These are phyloP conservation scores for Cryptocephalus moraei DNA, from an alignment of 2,888 invertebrate species.

Conservation along the genomic window DNA sequence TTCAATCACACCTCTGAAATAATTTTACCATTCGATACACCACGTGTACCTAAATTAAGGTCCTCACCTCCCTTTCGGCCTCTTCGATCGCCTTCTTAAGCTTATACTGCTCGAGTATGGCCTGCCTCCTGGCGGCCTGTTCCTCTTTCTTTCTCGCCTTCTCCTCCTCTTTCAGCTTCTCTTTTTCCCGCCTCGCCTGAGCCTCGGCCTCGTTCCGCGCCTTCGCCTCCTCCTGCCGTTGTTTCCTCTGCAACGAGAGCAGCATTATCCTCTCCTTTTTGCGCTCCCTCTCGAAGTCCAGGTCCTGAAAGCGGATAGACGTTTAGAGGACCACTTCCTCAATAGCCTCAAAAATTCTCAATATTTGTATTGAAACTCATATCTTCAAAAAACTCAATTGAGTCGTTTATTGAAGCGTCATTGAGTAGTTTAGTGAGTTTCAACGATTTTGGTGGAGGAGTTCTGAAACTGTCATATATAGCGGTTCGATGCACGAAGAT, in stretches of 20 bases:
- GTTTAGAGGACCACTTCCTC: too few relatives aligned
- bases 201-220: slow-evolving; percentile 75
- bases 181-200: slow-evolving; percentile 63
- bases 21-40: too few relatives aligned
- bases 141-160: slow-evolving; percentile 67
- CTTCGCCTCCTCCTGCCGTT: slow-evolving; percentile 81
- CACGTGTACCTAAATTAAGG: too few relatives aligned
- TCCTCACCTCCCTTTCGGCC: slow-evolving; percentile 69
- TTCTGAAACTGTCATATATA: too few relatives aligned
- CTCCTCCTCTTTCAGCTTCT: slow-evolving; percentile 65
- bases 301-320: slow-evolving; percentile 46
- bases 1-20: too few relatives aligned
- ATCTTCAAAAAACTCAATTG: background rate
- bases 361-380: too few relatives aligned
- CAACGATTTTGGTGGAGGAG: slow-evolving; percentile 13
- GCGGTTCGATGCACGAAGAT: too few relatives aligned
- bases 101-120: slow-evolving; percentile 87
- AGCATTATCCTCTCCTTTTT: slow-evolving; percentile 88
- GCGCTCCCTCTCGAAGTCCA: slow-evolving; percentile 83
- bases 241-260: slow-evolving; percentile 78
- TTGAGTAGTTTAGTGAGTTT: too few relatives aligned
- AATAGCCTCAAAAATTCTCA: too few relatives aligned
- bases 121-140: slow-evolving; percentile 76
- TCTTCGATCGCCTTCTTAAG: slow-evolving; percentile 88
- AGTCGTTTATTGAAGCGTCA: background rate